Evolutionary conservation across 2,888 invertebrate genomes (phyloP).

Genomic region (Mimumesa dahlbomi): DNA sequence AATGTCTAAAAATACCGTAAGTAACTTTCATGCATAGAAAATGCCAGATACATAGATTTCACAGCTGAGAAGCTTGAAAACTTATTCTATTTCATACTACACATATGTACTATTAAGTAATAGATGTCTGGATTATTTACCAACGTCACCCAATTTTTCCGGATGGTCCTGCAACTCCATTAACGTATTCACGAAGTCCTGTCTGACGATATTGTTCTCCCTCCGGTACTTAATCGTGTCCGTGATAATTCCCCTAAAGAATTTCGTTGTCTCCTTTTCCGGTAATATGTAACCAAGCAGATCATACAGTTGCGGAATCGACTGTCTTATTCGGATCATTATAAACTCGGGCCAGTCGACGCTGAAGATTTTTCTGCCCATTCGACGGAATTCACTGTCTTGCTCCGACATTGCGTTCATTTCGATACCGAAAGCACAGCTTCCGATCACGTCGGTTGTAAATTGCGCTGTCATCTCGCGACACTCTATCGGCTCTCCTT

Average conservation of each 20-base stretch:
- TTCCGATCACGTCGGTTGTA: conserved; percentile 80
- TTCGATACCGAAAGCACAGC: conserved; percentile 80
- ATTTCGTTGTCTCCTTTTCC: conserved; percentile 72
- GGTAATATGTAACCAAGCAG: conserved; percentile 36
- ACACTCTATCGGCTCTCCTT: conserved; percentile 64
- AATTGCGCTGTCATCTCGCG: conserved; percentile 77
- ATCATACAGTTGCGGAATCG: conserved; percentile 46
- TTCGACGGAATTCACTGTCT: conserved; percentile 76
- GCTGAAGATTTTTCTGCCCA: conserved; percentile 73
- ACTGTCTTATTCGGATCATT: not conserved
- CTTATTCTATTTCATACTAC: no score
- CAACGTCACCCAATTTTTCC: conserved; percentile 12
- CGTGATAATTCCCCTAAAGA: conserved; percentile 81
- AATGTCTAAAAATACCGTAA: no score
- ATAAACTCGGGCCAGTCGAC: conserved; percentile 39
- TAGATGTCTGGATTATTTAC: conserved; percentile 4
- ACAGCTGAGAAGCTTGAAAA: not conserved
- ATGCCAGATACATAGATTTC: no score
- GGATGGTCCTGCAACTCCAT: conserved; percentile 81
- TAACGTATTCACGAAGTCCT: conserved; percentile 83
- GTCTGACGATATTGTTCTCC: conserved; percentile 80
- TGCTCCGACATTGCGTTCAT: conserved; percentile 76
- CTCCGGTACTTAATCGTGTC: conserved; percentile 81
- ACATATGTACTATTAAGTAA: not conserved
- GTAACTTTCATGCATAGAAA: no score